Percentiles rank a stretch among this genome's conserved stretches.
phyloP scores from a whole-genome alignment of 2,797 vertebrate genomes.

The Taenioides sp. region DNA sequence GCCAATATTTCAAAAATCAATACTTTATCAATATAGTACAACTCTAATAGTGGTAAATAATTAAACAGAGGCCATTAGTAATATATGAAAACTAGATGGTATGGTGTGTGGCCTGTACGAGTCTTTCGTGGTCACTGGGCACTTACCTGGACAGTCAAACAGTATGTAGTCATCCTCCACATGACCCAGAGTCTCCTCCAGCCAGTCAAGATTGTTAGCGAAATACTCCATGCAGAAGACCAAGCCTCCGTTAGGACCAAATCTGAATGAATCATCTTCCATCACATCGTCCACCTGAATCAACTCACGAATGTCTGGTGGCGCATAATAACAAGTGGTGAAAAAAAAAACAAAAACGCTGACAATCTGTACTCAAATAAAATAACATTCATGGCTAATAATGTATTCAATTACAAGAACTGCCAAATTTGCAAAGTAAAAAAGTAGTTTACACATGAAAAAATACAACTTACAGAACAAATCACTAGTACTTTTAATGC shows the following conservation, averaged over 20 bases:
- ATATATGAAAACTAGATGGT: not conserved
- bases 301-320: constrained; percentile 90
- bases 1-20: no score
- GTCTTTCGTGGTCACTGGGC: not conserved
- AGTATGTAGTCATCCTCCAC: constrained; percentile 95
- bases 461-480: no score
- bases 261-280: constrained; percentile 88
- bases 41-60: not conserved
- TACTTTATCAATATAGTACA: not conserved
- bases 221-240: constrained; percentile 99
- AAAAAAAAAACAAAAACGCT: no score
- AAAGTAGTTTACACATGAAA: no score
- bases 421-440: no score
- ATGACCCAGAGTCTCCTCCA: constrained; percentile 90
- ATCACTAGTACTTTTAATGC: no score
- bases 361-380: no score
- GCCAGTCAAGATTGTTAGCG: constrained; percentile 93
- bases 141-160: constrained; percentile 94
- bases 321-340: constrained; percentile 15
- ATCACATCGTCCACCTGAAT: constrained; percentile 97
- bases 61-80: not conserved
- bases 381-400: no score
- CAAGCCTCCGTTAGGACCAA: constrained; percentile 94
- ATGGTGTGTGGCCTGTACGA: not conserved
- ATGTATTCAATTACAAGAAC: no score